Evolutionary conservation across 1,140 invertebrate species (phyloP), one percentile per base, ranked within the genome.

Genomic region (Magallana angulata): DNA sequence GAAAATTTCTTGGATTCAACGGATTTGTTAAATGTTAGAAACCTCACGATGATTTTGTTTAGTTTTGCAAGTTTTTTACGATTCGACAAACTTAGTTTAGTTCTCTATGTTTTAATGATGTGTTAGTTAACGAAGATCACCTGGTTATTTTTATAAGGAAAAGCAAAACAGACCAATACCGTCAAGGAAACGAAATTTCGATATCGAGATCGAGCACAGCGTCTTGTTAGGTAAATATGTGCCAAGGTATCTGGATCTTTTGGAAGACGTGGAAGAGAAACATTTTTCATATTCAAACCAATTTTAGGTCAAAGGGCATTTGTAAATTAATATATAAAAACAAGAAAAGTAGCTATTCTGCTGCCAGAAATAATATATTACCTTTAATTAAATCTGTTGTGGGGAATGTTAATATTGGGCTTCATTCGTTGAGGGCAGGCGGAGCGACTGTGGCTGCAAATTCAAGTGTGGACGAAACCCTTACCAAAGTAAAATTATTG

Each of bases 271-370:
- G 7, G 62, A 68, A 7, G n/a, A 68, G n/a, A 0, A 16, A n/a
- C n/a, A n/a, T 68, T 68, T 68, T 68, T 14, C 16, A n/a, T 68
- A 14, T 68, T 68, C 24, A 68, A 7, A 68, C 62, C 62, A 68
- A 16, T n/a, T 68, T 68, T n/a, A 18, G 62, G 16, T 68, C 62
- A 14, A 68, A 8, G 4, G 14, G 18, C 18, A n/a, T 64, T 7
- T 64, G 62, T 16, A 64, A 64, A 62, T 57, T 91, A 8, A 87
- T 89, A 58, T 81, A 86, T 71, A 89, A 86, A 85, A 81, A 87
- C 48, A 91, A 89, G 81, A 76, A 82, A 59, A 18, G 88, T 8
- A n/a, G n/a, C n/a, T n/a, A n/a, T n/a, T n/a, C n/a, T n/a, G n/a
- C n/a, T n/a, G n/a, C n/a, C n/a, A n/a, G n/a, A n/a, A n/a, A n/a